Percentiles rank a stretch among this genome's conserved stretches.
Conservation (phyloP, 1,140 invertebrate genomes). For the Drosophila burlai region DNA sequence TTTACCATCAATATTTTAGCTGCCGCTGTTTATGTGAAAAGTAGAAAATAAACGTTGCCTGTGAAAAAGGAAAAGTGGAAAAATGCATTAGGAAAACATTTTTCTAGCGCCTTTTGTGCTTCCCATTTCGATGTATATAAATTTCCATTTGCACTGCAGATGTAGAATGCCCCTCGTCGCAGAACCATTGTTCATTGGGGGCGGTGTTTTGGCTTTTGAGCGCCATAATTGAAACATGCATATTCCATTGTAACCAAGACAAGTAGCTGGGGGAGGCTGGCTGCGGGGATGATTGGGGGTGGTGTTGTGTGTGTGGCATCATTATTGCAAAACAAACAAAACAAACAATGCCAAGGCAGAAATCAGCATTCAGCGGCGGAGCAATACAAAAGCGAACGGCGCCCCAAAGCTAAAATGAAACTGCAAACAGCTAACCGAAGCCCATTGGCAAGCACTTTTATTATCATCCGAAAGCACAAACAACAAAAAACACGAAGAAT, state of each 20-base stretch:
- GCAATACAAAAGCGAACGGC: constrained; percentile 40
- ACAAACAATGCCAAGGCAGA: constrained; percentile 64
- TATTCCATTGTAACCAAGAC: constrained; percentile 58
- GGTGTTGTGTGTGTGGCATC: constrained; percentile 3
- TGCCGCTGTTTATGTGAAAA: constrained; percentile 1
- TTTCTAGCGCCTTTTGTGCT: constrained; percentile 53
- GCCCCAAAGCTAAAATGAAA: constrained; percentile 37
- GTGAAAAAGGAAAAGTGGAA: constrained; percentile 47
- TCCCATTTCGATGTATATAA: constrained; percentile 62
- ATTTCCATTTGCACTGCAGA: constrained; percentile 60
- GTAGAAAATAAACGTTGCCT: constrained; percentile 34
- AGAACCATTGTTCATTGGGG: constrained; percentile 46
- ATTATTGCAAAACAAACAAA: constrained; percentile 64
- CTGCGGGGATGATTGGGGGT: background rate
- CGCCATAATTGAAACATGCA: constrained; percentile 66
- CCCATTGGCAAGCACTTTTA: constrained; percentile 57
- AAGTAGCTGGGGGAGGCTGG: constrained; percentile 21
- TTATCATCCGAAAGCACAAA: constrained; percentile 27
- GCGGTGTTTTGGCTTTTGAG: constrained; percentile 44
- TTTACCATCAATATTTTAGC: background rate
- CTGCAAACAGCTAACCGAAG: constrained; percentile 7
- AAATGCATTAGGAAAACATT: constrained; percentile 62
- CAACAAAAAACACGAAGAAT: constrained; percentile 1
- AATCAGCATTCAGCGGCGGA: constrained; percentile 46
- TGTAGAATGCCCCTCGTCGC: constrained; percentile 17